Evolutionary conservation across 2,113 vertebrate genomes (phyloP).

Genomic region (Sinocyclocheilus anshuiensis): DNA sequence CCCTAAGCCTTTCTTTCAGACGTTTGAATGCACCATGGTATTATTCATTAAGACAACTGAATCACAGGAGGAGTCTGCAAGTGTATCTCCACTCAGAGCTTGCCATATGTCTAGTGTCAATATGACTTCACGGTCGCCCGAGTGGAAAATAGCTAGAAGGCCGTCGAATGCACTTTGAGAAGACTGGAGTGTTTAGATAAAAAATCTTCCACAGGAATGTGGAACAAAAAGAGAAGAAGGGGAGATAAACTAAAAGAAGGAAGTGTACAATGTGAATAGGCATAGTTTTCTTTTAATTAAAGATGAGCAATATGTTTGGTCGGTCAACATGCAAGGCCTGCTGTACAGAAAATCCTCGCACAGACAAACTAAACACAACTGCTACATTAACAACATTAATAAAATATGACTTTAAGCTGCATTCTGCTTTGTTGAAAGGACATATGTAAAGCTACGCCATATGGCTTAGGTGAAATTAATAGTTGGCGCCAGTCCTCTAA

Average conservation of each 20-base stretch:
- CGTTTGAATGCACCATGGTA: slow-evolving; percentile 72
- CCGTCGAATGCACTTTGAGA: slow-evolving; percentile 68
- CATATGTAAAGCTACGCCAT: not conserved
- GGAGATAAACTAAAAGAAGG: slow-evolving; percentile 1
- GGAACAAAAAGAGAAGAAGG: slow-evolving; percentile 63
- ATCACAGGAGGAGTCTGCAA: slow-evolving; percentile 71
- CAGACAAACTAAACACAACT: not conserved
- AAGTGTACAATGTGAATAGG: not conserved
- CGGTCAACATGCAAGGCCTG: not conserved
- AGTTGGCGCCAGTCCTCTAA: not conserved
- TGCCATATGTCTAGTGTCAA: slow-evolving; percentile 84
- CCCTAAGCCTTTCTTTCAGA: slow-evolving; percentile 65
- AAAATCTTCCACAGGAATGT: slow-evolving; percentile 71
- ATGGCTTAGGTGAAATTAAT: not conserved
- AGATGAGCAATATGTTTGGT: not conserved
- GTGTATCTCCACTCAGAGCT: slow-evolving; percentile 76
- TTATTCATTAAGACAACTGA: slow-evolving; percentile 82
- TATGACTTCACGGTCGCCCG: slow-evolving; percentile 79
- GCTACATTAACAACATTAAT: not conserved
- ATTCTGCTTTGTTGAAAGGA: not conserved
- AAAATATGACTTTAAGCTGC: not conserved
- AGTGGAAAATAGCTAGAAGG: slow-evolving; percentile 80
- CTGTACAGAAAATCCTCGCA: not conserved
- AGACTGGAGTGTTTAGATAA: slow-evolving; percentile 74
- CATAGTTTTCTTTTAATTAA: slow-evolving; percentile 34